phyloP scores from a whole-genome alignment of 2,888 invertebrate genomes.

The Xanthostigma xanthostigma region DNA sequence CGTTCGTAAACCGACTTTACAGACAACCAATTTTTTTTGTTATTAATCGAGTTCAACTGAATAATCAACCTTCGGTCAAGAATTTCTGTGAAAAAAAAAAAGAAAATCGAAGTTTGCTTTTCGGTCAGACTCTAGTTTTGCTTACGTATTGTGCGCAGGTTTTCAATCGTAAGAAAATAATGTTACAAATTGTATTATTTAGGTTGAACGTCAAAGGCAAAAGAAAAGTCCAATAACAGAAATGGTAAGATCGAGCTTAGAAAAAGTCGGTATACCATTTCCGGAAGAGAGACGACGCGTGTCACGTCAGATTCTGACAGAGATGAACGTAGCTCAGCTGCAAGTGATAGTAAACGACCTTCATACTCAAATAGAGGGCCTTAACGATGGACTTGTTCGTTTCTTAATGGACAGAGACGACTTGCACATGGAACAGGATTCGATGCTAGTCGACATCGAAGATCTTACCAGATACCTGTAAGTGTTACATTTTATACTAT shows the following conservation, averaged over 20 bases:
- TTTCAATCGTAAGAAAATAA: not conserved
- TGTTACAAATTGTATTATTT: conserved; percentile 11
- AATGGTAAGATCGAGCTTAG: conserved; percentile 65
- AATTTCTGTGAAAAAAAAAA: too few species aligned
- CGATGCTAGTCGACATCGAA: conserved; percentile 93
- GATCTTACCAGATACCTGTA: conserved; percentile 82
- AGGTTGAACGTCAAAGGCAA: conserved; percentile 49
- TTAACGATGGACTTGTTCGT: conserved; percentile 82
- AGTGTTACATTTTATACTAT: conserved; percentile 26
- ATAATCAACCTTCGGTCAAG: not conserved
- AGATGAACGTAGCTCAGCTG: conserved; percentile 86
- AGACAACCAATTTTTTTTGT: too few species aligned
- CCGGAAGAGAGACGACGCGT: conserved; percentile 71
- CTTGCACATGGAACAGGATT: conserved; percentile 94
- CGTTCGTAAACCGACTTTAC: too few species aligned
- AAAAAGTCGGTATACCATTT: conserved; percentile 70
- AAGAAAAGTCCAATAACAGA: conserved; percentile 72
- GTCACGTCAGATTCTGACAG: conserved; percentile 70
- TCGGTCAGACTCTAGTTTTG: not conserved
- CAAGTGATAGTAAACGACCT: conserved; percentile 91
- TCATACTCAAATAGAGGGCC: conserved; percentile 81
- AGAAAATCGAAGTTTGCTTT: not conserved
- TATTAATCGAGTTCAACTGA: not conserved
- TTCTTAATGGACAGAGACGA: conserved; percentile 86
- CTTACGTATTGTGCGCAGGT: not conserved